These are phyloP conservation scores for Caenorhabditis afra DNA, from an alignment of 2,888 invertebrate genomes.

Conservation along the genomic window DNA sequence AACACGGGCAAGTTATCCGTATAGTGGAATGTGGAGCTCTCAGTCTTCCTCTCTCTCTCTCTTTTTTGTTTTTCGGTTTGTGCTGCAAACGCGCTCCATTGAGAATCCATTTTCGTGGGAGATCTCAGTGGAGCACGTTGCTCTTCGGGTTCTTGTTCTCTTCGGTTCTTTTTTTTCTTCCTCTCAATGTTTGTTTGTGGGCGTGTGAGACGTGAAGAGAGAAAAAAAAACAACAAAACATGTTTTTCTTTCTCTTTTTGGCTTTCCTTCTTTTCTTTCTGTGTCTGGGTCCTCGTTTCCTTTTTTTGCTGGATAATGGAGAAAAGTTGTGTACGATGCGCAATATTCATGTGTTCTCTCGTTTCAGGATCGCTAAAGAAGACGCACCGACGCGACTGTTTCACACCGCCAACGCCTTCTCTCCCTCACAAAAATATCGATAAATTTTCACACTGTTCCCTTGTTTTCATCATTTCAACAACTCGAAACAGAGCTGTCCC, in stretches of 20 bases:
- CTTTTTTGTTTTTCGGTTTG: not conserved
- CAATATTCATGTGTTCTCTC: no score
- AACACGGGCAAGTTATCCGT: not conserved
- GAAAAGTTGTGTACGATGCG: no score
- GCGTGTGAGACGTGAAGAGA: not conserved
- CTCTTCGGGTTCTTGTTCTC: conserved; percentile 8
- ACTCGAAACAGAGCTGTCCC: no score
- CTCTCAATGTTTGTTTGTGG: not conserved
- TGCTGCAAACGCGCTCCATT: not conserved
- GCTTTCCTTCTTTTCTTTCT: not conserved
- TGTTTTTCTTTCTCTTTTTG: not conserved
- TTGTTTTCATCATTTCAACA: no score
- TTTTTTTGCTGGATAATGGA: no score
- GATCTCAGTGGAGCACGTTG: not conserved
- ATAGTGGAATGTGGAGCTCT: not conserved
- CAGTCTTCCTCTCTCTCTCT: not conserved
- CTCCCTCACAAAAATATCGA: no score
- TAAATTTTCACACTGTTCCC: no score
- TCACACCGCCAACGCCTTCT: no score
- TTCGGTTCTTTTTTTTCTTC: conserved; percentile 18
- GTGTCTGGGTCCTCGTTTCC: no score
- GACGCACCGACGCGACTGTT: no score
- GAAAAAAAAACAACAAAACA: no score
- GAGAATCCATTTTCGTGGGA: not conserved
- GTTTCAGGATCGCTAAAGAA: no score